These are phyloP conservation scores for Alitta virens DNA, from an alignment of 2,888 invertebrate species.

Conservation along the genomic window DNA sequence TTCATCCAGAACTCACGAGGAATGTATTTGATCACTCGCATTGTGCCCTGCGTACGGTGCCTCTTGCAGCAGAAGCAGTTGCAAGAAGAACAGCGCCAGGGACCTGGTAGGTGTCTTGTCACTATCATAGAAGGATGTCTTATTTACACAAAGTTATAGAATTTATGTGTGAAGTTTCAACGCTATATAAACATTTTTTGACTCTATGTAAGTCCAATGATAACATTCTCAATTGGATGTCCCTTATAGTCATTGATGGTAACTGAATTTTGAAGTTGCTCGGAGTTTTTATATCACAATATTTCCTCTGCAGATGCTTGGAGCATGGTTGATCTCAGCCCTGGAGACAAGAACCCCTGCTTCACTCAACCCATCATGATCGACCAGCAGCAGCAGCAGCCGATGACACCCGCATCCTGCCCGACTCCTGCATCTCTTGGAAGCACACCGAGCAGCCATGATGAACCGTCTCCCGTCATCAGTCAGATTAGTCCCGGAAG, in stretches of 20 bases:
- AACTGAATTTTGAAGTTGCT: no score
- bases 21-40: constrained; percentile 84
- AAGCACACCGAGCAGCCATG: neutral
- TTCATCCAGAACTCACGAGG: constrained; percentile 98
- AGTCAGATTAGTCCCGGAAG: neutral
- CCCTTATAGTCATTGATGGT: no score
- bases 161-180: no score
- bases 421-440: neutral
- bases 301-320: constrained; percentile 10
- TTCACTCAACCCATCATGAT: constrained; percentile 19
- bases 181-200: no score
- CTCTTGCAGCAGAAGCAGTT: constrained; percentile 56
- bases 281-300: no score
- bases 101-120: neutral
- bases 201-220: no score
- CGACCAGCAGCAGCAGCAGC: neutral
- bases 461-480: neutral
- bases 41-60: constrained; percentile 90
- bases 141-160: no score
- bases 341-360: constrained; percentile 12
- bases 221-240: no score
- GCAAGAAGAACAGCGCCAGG: neutral
- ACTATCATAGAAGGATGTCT: no score
- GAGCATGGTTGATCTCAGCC: constrained; percentile 20
- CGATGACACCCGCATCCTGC: neutral